Evolutionary conservation across 1,140 invertebrate genomes (phyloP), one percentile per base, ranked within the genome.

Genomic region (Macrosteles quadrilineatus): DNA sequence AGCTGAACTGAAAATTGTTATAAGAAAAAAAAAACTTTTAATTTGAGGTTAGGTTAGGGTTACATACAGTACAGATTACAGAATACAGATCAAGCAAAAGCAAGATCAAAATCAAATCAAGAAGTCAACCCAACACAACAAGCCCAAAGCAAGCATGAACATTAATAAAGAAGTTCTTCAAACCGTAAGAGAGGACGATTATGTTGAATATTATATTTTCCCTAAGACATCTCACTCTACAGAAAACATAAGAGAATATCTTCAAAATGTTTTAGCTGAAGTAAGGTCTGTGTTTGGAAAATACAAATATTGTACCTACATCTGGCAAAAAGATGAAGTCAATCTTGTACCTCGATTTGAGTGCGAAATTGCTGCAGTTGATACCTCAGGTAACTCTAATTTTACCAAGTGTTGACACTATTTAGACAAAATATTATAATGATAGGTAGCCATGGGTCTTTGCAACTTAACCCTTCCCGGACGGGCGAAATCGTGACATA

Each of bases 301-400:
- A 29, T 69, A 45, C 40, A 25, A 27, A 19, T 47, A 23, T 50
- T 45, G 4, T 14, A 36, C 81, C 69, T 86, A 86, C 69, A 81
- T 91, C 55, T 92, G 90, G 90, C 89, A 91, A 73, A 86, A 87
- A 75, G 89, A 91, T 74, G 77, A 80, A 53, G 84, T 90, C 72
- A 81, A 80, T 66, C 80, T 90, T 69, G 73, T 73, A 27, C 14
- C 80, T 12, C 83, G 83, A 73, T 83, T 83, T 45, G 81, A 81
- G 50, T 77, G 68, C 53, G 71, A 73, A 17, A 78, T 83, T 75
- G 74, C 78, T 27, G 73, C 84, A 23, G 73, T 82, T 50, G 74
- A 83, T 53, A 81, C 80, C 67, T 77, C 83, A 69, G 79, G 79
- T 76, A 71, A 76, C 76, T 73, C 31, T 57, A 40, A 36, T 47